Conservation (phyloP, 2,888 invertebrate genomes). For the Crematogaster levior region DNA sequence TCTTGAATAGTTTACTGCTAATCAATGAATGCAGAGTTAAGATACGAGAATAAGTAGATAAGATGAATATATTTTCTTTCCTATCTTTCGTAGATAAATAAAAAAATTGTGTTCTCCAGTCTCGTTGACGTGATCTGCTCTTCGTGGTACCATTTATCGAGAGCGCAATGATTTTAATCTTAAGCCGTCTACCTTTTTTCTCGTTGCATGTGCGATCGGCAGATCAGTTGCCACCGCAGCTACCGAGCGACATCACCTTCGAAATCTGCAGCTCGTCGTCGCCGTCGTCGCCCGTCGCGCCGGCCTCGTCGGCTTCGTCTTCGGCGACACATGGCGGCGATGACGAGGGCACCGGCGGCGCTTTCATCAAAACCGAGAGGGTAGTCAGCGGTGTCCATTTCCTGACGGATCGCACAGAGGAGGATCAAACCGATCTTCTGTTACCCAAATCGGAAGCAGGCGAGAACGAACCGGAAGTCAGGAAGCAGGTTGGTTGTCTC, state of each 20-base stretch:
- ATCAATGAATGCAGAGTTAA: not conserved
- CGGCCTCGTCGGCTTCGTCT: constrained; percentile 30
- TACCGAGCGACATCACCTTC: constrained; percentile 83
- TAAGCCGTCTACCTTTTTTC: constrained; percentile 57
- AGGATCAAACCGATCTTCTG: constrained; percentile 72
- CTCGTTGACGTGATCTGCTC: constrained; percentile 33
- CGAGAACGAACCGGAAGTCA: constrained; percentile 82
- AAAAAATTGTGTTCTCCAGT: not conserved
- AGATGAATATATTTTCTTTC: not conserved
- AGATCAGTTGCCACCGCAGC: constrained; percentile 77
- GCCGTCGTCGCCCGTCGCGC: constrained; percentile 65
- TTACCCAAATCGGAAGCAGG: constrained; percentile 74
- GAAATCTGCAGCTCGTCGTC: constrained; percentile 81
- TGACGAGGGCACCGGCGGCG: constrained; percentile 54
- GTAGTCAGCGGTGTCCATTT: constrained; percentile 82
- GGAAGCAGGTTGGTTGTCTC: constrained; percentile 84
- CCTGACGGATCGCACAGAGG: constrained; percentile 81
- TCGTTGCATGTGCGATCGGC: constrained; percentile 65
- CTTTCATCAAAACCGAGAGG: constrained; percentile 75
- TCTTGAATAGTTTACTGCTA: not conserved
- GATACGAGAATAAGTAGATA: not conserved
- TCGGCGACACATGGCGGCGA: constrained; percentile 53
- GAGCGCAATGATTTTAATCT: constrained; percentile 35
- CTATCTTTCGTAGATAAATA: not conserved
- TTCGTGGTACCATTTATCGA: not conserved